Evolutionary conservation across 2,888 invertebrate genomes (phyloP).

Genomic region (Thumatha senex): DNA sequence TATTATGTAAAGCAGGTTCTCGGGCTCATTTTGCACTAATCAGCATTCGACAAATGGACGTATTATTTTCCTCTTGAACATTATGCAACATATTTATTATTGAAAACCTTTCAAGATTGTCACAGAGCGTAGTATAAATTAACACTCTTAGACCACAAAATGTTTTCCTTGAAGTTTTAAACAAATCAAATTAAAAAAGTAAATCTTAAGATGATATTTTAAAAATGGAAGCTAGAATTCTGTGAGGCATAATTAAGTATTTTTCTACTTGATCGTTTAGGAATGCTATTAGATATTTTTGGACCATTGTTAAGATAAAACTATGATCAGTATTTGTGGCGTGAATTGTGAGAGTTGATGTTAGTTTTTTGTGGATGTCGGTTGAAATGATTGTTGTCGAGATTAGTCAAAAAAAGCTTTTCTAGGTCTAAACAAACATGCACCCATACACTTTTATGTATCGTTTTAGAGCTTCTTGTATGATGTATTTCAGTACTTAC

Average conservation of each 20-base stretch:
- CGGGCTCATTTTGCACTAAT: neutral
- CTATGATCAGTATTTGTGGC: slow-evolving; percentile 76
- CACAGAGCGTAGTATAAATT: slow-evolving; percentile 68
- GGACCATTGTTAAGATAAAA: slow-evolving; percentile 81
- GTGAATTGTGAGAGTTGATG: slow-evolving; percentile 57
- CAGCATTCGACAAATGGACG: neutral
- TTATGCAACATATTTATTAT: slow-evolving; percentile 61
- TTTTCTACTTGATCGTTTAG: slow-evolving; percentile 82
- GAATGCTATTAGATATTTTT: slow-evolving; percentile 82
- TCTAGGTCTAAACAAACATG: slow-evolving; percentile 58
- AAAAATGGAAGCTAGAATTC: slow-evolving; percentile 65
- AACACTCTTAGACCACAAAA: slow-evolving; percentile 77
- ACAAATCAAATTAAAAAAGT: slow-evolving; percentile 44
- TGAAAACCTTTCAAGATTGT: slow-evolving; percentile 64
- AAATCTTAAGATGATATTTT: slow-evolving; percentile 48
- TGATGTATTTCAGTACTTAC: slow-evolving; percentile 4
- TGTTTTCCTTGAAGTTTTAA: slow-evolving; percentile 57
- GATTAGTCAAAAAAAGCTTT: slow-evolving; percentile 63
- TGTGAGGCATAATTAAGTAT: slow-evolving; percentile 71
- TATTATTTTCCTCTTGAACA: slow-evolving; percentile 60
- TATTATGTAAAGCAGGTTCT: too few species aligned
- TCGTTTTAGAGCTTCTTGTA: slow-evolving; percentile 26
- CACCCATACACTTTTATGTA: slow-evolving; percentile 46
- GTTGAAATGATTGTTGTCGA: slow-evolving; percentile 61
- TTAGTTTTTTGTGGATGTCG: slow-evolving; percentile 69